Evolutionary conservation across 92 coral and sea anemone genomes (phyloP), one percentile per base, ranked within the genome.

Genomic region (Siderastrea radians): DNA sequence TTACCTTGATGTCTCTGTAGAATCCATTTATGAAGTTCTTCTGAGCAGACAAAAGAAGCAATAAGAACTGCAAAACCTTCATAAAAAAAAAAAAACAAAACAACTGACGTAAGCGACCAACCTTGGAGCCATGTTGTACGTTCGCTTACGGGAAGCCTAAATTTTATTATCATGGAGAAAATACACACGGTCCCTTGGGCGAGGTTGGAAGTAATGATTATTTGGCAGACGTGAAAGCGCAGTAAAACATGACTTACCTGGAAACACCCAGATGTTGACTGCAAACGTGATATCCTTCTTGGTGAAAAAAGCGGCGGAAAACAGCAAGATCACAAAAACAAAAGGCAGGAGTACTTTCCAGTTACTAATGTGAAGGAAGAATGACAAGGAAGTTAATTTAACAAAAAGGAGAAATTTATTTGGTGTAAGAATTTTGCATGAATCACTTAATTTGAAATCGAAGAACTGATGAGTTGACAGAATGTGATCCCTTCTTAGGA

Each of bases 211-310:
- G 38, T 26, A 26, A 26, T 26, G 38, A 26, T 26, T 26, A 26
- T 26, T 26, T 26, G 38, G 38, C 38, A 26, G 38, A 26, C 0
- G 38, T 26, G 38, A 26, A 26, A 26, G 38, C 38, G 0, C 38
- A 26, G 38, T 26, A 26, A 26, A 44, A 54, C 75, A 14, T 6
- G 49, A 26, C 87, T 81, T 87, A 87, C 94, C 78, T 54, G 91
- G 80, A 82, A 75, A 82, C n/a, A 88, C 72, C 83, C 83, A 85
- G 49, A 85, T 85, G 69, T 85, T 85, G 62, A 85, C 89, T 2
- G 89, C 83, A 85, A 85, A 77, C 2, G 89, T 85, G 19, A 85
- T 58, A 48, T 69, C 83, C 48, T 61, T 84, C n/a, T 49, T 84
- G 6, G 80, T 84, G 60, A 72, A 48, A 63, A 74, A 60, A 49